Evolutionary conservation across 2,113 vertebrate species (phyloP).

Genomic region (Scomber colias): DNA sequence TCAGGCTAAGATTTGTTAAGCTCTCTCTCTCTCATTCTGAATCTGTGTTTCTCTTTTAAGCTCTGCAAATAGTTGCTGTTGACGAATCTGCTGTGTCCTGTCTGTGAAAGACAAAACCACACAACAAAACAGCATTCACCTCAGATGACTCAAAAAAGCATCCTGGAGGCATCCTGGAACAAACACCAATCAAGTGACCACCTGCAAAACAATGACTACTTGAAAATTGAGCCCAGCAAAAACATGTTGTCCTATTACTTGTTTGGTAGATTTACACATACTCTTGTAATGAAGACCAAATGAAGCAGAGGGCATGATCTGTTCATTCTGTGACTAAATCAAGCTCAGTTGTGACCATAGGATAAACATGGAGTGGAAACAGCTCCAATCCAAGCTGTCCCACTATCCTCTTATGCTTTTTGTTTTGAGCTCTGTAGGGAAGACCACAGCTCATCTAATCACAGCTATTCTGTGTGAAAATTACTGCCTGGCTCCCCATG

Average conservation of each 20-base stretch:
- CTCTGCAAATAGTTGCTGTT: neutral
- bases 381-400: neutral
- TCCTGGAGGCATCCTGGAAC: neutral
- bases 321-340: slow-evolving; percentile 28
- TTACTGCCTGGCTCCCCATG: slow-evolving; percentile 29
- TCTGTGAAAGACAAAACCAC: neutral
- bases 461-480: slow-evolving; percentile 35
- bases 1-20: slow-evolving; percentile 9
- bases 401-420: slow-evolving; percentile 31
- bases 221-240: slow-evolving; percentile 16
- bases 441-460: slow-evolving; percentile 40
- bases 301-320: slow-evolving; percentile 1
- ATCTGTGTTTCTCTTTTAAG: slow-evolving; percentile 18
- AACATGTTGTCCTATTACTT: slow-evolving; percentile 59
- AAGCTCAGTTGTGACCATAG: slow-evolving; percentile 7
- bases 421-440: slow-evolving; percentile 29
- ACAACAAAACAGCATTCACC: neutral
- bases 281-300: slow-evolving; percentile 27
- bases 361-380: slow-evolving; percentile 2
- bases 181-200: slow-evolving; percentile 51
- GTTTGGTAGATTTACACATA: slow-evolving; percentile 11
- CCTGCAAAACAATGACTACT: slow-evolving; percentile 50
- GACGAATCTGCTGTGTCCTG: neutral
- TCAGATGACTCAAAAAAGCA: slow-evolving; percentile 12
- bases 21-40: neutral